These are phyloP conservation scores for Pampus argenteus DNA, from an alignment of 2,797 vertebrate species.

Conservation along the genomic window DNA sequence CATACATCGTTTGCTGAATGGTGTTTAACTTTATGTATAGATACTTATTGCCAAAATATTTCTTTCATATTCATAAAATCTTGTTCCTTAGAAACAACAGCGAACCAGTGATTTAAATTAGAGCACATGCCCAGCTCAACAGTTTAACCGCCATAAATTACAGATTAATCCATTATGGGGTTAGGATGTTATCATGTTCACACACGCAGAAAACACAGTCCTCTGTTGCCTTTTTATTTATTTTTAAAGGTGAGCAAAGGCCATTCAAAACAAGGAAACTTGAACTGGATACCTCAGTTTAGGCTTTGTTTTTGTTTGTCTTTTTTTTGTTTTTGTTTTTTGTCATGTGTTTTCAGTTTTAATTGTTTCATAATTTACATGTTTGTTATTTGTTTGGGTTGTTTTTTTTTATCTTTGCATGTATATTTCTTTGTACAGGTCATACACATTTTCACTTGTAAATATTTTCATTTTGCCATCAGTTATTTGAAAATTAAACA, in stretches of 20 bases:
- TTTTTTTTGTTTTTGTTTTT: constrained; percentile 53
- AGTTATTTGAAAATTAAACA: constrained; percentile 97
- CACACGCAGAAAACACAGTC: constrained; percentile 29
- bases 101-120: not conserved
- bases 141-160: constrained; percentile 1
- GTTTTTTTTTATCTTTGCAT: constrained; percentile 93
- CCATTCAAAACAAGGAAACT: constrained; percentile 70
- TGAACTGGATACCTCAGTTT: constrained; percentile 90
- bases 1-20: constrained; percentile 45
- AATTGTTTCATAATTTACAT: constrained; percentile 83
- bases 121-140: not conserved
- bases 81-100: not conserved
- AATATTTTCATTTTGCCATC: constrained; percentile 97
- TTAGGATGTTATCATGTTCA: not conserved
- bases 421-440: constrained; percentile 99
- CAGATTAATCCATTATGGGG: not conserved
- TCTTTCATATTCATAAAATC: constrained; percentile 31
- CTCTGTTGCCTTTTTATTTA: constrained; percentile 65
- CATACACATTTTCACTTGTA: constrained; percentile 93
- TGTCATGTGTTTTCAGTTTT: constrained; percentile 78
- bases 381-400: constrained; percentile 69
- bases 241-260: constrained; percentile 62
- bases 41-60: constrained; percentile 68
- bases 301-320: constrained; percentile 43
- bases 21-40: constrained; percentile 58